Percentiles rank a stretch among this genome's conserved stretches.
Evolutionary conservation across 1,140 invertebrate genomes (phyloP).

Genomic region (Spodoptera litura): DNA sequence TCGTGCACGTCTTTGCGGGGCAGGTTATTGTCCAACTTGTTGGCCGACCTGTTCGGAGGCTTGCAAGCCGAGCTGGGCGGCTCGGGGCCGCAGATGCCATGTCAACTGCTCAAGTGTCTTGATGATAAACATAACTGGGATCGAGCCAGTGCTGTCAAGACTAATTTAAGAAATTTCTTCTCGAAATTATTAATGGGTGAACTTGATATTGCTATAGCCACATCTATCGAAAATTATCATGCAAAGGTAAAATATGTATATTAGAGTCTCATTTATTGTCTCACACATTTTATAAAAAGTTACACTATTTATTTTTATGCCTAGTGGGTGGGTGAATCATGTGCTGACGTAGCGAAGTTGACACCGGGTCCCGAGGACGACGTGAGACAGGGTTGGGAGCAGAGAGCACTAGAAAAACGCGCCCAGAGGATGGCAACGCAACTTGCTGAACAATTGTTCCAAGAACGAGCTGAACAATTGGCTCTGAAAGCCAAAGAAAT

Average conservation of each 20-base stretch:
- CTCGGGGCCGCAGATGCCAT: constrained; percentile 69
- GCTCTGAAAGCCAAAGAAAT: constrained; percentile 66
- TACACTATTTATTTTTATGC: background rate
- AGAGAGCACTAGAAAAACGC: constrained; percentile 63
- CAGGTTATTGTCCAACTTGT: constrained; percentile 69
- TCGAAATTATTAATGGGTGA: constrained; percentile 72
- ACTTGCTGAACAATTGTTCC: constrained; percentile 72
- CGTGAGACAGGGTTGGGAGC: constrained; percentile 61
- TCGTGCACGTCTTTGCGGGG: constrained; percentile 74
- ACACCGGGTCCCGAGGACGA: constrained; percentile 47
- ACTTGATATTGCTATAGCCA: constrained; percentile 78
- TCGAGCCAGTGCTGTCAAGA: constrained; percentile 62
- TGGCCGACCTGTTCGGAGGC: constrained; percentile 71
- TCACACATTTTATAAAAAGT: background rate
- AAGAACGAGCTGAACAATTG: constrained; percentile 69
- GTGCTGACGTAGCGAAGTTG: constrained; percentile 61
- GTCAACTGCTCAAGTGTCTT: constrained; percentile 75
- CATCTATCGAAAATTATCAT: constrained; percentile 78
- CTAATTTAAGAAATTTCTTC: constrained; percentile 70
- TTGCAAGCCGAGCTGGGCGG: constrained; percentile 69
- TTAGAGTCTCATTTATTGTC: too few relatives aligned
- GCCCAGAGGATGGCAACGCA: constrained; percentile 70
- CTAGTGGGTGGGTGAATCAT: constrained; percentile 75
- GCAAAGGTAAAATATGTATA: constrained; percentile 65
- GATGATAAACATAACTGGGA: constrained; percentile 80